Evolutionary conservation across 2,113 vertebrate species (phyloP).

Genomic region (Mystacornis crossleyi): DNA sequence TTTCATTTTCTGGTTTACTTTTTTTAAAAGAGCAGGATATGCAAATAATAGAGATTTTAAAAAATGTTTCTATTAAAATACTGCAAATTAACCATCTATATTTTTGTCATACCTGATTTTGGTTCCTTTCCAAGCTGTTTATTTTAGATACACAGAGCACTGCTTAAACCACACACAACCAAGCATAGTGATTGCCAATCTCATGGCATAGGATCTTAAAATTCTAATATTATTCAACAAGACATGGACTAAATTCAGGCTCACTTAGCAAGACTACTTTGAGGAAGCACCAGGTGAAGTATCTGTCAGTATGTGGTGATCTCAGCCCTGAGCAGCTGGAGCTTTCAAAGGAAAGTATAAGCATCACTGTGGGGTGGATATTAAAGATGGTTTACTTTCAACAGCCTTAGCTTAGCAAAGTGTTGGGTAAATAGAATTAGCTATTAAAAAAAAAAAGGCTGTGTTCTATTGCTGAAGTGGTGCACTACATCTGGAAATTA

Average conservation of each 20-base stretch:
- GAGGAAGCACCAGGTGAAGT: not conserved
- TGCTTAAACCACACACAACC: not conserved
- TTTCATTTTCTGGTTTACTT: not conserved
- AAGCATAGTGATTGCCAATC: not conserved
- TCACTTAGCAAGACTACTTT: not conserved
- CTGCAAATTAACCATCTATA: not conserved
- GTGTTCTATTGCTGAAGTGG: not conserved
- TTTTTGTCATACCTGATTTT: not conserved
- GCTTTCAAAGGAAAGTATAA: not conserved
- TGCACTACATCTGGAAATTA: not conserved
- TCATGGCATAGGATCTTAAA: not conserved
- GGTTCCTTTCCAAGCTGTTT: not conserved
- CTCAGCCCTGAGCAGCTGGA: not conserved
- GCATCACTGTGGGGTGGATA: not conserved
- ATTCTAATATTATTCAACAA: not conserved
- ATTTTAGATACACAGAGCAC: not conserved
- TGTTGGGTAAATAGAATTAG: not conserved
- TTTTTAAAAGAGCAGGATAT: not conserved
- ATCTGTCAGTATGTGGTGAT: not conserved
- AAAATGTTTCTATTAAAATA: not conserved
- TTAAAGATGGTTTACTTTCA: not conserved
- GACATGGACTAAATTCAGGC: not conserved
- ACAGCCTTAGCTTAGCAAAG: not conserved
- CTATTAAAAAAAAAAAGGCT: not conserved
- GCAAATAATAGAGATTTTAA: not conserved